Base-by-base conservation (phyloP, 2,113 vertebrate species). In the Aptenodytes forsteri region DNA sequence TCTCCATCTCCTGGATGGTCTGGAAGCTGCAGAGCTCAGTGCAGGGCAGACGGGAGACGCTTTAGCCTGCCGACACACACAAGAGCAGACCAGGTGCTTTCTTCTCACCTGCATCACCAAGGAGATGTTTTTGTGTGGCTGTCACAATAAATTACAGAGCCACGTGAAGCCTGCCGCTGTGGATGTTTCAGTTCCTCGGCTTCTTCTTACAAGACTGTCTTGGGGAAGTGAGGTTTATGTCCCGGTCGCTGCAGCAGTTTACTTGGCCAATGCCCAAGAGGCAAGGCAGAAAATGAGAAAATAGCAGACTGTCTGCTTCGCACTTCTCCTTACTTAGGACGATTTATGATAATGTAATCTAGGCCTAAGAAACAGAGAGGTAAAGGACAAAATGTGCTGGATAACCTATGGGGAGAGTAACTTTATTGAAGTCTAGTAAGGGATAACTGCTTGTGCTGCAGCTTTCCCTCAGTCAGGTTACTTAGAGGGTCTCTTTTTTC, bases 201-300 rank as follows among this genome's bases (percentile, higher is more conserved):
- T 93, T 46, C 64, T 83, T 89, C 59, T n/a, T 58, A 27, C 52
- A 67, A 56, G 89, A 36, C 18, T 56, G 49, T 65, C 76, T 32
- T 25, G 36, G 25, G 47, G 30, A 72, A 89, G 55, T 5, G 6
- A 71, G 77, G 55, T 78, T 78, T 75, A 25, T 62, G 42, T 69
- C 64, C 42, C 0, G 0, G 17, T 83, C 32, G 67, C 76, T 0
- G 0, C 4, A 2, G 42, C 65, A 83, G 61, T 59, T 85, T 79
- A 29, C 44, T 85, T 79, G 70, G 38, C 47, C n/a, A 71, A 6
- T 64, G 42, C 56, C 78, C 78, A 75, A 46, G 82, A 50, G 25
- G 25, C 42, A 91, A 87, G 32, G 36, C n/a, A 93, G 69, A 84
- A 87, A 87, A 87, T 67, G 64, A 78, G 81, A 84, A 70, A 62